Percentiles rank a stretch among this genome's conserved stretches.
Conservation (phyloP, 2,888 invertebrate genomes). For the Nesidiocoris tenuis region DNA sequence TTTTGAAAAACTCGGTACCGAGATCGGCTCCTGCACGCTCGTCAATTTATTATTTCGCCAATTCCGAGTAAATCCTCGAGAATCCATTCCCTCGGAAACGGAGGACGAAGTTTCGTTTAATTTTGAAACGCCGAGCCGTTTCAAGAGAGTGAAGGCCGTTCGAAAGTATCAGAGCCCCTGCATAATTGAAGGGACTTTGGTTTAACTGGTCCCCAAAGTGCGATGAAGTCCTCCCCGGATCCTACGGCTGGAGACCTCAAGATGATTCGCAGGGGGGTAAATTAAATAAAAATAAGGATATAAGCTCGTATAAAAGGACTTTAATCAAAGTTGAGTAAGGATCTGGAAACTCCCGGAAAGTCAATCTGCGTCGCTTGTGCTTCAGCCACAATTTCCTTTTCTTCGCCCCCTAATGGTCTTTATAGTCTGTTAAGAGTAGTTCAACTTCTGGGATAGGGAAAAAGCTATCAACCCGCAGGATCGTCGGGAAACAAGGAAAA, state of each 20-base stretch:
- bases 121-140: not conserved
- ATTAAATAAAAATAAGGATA: not conserved
- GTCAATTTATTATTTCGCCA: no score
- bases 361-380: not conserved
- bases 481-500: not conserved
- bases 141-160: not conserved
- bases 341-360: not conserved
- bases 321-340: not conserved
- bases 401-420: constrained; percentile 34
- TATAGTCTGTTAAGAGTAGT: constrained; percentile 43
- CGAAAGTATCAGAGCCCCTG: constrained; percentile 12
- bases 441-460: constrained; percentile 11
- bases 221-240: constrained; percentile 8
- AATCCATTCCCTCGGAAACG: no score
- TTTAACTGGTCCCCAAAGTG: constrained; percentile 32
- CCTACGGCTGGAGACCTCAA: not conserved
- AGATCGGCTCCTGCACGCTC: no score
- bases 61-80: no score
- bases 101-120: not conserved
- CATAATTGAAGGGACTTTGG: constrained; percentile 20
- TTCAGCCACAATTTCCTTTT: not conserved
- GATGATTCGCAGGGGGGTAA: not conserved
- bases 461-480: not conserved
- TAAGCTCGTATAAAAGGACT: not conserved
- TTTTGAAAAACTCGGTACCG: no score